Conservation (phyloP, 2,888 invertebrate species). For the Myopa tessellatipennis region DNA sequence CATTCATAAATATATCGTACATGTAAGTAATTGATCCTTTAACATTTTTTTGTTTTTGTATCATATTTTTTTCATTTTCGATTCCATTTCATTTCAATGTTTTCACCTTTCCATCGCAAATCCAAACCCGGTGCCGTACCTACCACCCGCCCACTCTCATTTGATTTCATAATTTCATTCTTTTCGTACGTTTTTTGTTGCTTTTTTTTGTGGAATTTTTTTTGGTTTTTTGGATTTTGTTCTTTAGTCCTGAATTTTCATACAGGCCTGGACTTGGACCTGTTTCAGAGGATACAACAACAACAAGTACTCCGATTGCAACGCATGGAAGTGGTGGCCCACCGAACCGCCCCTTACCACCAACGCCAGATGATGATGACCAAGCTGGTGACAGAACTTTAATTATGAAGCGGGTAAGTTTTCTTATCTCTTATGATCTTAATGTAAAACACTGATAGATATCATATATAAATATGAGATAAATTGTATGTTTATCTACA, state of each 20-base stretch:
- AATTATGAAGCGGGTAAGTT: slow-evolving; percentile 91
- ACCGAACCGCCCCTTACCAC: slow-evolving; percentile 92
- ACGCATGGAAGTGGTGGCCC: slow-evolving; percentile 74
- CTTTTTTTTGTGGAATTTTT: neutral
- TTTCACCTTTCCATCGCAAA: slow-evolving; percentile 46
- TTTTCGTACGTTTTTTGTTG: slow-evolving; percentile 49
- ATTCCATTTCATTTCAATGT: slow-evolving; percentile 48
- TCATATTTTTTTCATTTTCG: slow-evolving; percentile 40
- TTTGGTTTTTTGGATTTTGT: neutral
- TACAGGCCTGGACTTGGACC: slow-evolving; percentile 80
- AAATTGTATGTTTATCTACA: too few species aligned
- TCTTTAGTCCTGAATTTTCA: slow-evolving; percentile 83
- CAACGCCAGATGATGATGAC: slow-evolving; percentile 94
- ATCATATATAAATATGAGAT: too few species aligned
- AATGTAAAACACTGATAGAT: neutral
- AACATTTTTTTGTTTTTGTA: slow-evolving; percentile 4
- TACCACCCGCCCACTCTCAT: neutral
- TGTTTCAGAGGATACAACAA: slow-evolving; percentile 71
- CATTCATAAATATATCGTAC: neutral
- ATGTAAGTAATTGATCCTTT: slow-evolving; percentile 9
- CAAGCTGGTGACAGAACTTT: slow-evolving; percentile 85
- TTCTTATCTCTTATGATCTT: neutral
- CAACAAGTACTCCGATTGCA: slow-evolving; percentile 58
- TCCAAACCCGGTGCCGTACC: too few species aligned
- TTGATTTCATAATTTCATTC: slow-evolving; percentile 40